These are phyloP conservation scores for Drosophila takahashii DNA, from an alignment of 1,140 invertebrate genomes.

Conservation along the genomic window DNA sequence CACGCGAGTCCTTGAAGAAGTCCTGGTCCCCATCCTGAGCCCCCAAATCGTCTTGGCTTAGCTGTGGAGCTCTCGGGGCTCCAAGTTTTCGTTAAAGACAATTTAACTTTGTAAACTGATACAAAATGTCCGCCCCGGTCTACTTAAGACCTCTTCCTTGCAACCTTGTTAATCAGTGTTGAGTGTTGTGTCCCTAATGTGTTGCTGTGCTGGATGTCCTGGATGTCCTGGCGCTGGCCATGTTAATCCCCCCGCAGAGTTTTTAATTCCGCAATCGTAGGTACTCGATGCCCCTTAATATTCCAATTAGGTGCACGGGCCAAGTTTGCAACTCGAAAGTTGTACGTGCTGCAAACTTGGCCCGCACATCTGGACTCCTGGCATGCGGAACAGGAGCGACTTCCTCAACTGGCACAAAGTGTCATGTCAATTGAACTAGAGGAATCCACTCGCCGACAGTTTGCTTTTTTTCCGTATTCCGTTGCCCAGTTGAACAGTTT, in stretches of 20 bases:
- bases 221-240: conserved; percentile 24
- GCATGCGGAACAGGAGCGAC: conserved; percentile 65
- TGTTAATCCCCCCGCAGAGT: conserved; percentile 31
- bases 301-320: conserved; percentile 67
- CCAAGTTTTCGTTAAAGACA: conserved; percentile 79
- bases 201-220: conserved; percentile 37
- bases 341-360: conserved; percentile 61
- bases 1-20: neutral
- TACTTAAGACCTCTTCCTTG: conserved; percentile 65
- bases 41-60: conserved; percentile 20
- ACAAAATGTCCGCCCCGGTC: conserved; percentile 78
- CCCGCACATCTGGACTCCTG: conserved; percentile 14
- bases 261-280: conserved; percentile 33
- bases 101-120: conserved; percentile 83
- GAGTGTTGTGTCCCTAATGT: conserved; percentile 62
- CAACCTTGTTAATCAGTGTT: conserved; percentile 65
- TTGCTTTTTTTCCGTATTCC: neutral
- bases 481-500: conserved; percentile 13
- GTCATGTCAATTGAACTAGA: conserved; percentile 81
- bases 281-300: conserved; percentile 53
- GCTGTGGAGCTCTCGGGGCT: conserved; percentile 36
- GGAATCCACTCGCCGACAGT: conserved; percentile 60
- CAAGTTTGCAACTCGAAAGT: conserved; percentile 62
- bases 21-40: neutral
- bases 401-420: conserved; percentile 76